These are phyloP conservation scores for Aurelia sp. DNA, from an alignment of 30 jellyfish, hydroid and myxozoan genomes.

Conservation along the genomic window DNA sequence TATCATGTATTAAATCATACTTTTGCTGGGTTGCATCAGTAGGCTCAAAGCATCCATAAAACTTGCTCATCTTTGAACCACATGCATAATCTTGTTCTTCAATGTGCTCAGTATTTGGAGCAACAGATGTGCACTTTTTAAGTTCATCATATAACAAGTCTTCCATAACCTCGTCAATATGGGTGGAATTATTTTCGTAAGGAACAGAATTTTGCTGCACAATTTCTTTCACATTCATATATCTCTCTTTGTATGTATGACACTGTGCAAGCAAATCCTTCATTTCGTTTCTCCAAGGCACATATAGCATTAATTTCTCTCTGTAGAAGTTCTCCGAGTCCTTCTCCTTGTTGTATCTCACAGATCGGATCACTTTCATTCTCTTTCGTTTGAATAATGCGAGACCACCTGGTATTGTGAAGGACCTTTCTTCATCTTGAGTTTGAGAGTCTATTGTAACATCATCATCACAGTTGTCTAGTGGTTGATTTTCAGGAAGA, in stretches of 20 bases:
- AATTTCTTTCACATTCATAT: neutral
- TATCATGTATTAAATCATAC: constrained; percentile 22
- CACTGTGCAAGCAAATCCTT: constrained; percentile 7
- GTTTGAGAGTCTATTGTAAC: neutral
- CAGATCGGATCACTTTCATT: constrained; percentile 20
- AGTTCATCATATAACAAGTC: neutral
- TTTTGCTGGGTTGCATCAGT: neutral
- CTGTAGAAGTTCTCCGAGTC: constrained; percentile 43
- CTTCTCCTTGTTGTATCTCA: constrained; percentile 24
- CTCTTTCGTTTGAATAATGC: neutral
- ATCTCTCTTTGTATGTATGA: constrained; percentile 6
- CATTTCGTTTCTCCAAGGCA: constrained; percentile 46
- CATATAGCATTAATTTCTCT: constrained; percentile 31
- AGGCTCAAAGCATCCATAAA: constrained; percentile 27
- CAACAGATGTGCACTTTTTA: neutral
- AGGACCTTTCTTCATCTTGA: neutral
- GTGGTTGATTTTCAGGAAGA: constrained; percentile 13
- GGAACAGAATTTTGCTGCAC: neutral
- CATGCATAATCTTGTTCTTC: constrained; percentile 12
- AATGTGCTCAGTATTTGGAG: constrained; percentile 45
- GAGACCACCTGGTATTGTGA: constrained; percentile 12
- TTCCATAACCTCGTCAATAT: neutral
- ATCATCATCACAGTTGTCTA: constrained; percentile 24
- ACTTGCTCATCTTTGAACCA: constrained; percentile 15
- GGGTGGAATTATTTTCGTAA: neutral